phyloP scores from a whole-genome alignment of 1,140 invertebrate genomes.

The Tetramorium alpestre region DNA sequence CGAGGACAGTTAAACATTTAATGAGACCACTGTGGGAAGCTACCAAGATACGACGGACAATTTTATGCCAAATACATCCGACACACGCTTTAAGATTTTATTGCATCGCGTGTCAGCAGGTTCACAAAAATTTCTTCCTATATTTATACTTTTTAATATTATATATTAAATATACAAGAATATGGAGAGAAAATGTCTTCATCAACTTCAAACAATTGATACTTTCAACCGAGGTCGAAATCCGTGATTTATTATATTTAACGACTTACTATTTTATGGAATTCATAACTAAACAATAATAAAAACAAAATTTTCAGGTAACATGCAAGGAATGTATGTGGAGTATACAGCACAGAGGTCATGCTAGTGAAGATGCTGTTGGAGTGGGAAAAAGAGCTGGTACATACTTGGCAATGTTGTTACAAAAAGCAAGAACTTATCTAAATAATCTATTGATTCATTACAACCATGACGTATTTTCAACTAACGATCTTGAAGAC shows the following conservation, averaged over 20 bases:
- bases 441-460: constrained; percentile 77
- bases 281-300: neutral
- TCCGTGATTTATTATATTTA: neutral
- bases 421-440: constrained; percentile 76
- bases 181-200: neutral
- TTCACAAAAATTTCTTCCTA: constrained; percentile 55
- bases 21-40: constrained; percentile 83
- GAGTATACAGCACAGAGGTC: constrained; percentile 79
- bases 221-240: neutral
- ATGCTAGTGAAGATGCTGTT: constrained; percentile 80
- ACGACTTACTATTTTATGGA: neutral
- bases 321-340: constrained; percentile 83
- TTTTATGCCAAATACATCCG: constrained; percentile 80
- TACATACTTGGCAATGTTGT: constrained; percentile 67
- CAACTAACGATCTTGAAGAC: constrained; percentile 44
- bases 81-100: constrained; percentile 80
- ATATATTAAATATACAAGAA: neutral
- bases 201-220: neutral
- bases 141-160: neutral
- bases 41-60: constrained; percentile 77
- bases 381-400: constrained; percentile 77
- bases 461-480: constrained; percentile 71
- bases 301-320: constrained; percentile 69
- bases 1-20: constrained; percentile 72
- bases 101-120: constrained; percentile 83